phyloP scores from a whole-genome alignment of 2,113 vertebrate genomes.

The Eulemur macaco region DNA sequence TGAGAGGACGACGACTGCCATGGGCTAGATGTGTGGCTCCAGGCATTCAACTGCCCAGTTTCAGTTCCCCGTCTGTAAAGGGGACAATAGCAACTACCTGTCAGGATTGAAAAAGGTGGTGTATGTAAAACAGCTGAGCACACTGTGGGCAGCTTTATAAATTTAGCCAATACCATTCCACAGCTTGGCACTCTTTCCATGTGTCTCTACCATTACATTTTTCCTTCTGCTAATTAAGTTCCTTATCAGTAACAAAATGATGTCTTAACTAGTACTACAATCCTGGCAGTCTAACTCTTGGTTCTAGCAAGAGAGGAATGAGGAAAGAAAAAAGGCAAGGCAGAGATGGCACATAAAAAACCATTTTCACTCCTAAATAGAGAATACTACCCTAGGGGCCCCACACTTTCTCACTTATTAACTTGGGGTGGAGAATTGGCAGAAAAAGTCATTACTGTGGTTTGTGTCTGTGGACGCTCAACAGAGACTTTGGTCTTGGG shows the following conservation, averaged over 20 bases:
- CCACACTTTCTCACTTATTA: slow-evolving; percentile 54
- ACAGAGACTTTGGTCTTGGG: neutral
- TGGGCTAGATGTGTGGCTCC: neutral
- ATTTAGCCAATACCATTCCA: neutral
- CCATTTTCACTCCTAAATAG: slow-evolving; percentile 33
- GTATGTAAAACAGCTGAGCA: neutral
- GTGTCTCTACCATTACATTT: neutral
- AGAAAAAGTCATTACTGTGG: slow-evolving; percentile 39
- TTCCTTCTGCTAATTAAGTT: slow-evolving; percentile 12
- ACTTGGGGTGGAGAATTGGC: slow-evolving; percentile 37
- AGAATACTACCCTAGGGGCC: neutral
- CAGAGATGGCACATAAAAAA: neutral
- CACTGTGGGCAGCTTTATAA: neutral
- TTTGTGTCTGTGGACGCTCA: slow-evolving; percentile 24
- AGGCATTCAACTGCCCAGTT: neutral
- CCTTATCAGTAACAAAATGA: neutral
- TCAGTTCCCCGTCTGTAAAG: neutral
- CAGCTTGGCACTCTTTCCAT: neutral
- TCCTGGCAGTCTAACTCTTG: slow-evolving; percentile 26
- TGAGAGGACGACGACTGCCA: neutral
- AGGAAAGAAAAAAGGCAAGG: neutral
- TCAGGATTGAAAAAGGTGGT: neutral
- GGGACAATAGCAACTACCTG: neutral
- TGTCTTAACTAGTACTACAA: neutral
- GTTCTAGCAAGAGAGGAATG: neutral